Evolutionary conservation across 2,113 vertebrate species (phyloP), one percentile per base, ranked within the genome.

Genomic region (Gymnarchus niloticus): DNA sequence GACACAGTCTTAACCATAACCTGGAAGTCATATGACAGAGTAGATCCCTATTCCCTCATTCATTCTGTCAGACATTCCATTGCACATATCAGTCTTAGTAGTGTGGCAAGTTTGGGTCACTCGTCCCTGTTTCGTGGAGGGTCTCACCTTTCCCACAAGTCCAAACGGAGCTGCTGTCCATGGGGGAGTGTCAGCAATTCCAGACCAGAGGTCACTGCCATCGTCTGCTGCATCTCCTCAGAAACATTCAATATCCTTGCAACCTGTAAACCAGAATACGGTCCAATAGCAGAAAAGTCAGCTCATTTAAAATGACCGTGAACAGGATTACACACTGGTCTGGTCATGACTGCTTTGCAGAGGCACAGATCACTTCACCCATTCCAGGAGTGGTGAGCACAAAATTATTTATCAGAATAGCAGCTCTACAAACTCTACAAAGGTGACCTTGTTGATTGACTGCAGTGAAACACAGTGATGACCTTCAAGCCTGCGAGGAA

Each of bases 141-240:
- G 17, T 82, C 88, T 14, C 92, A 97, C 98, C 98, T 96, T 96
- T 99, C 98, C 88, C 99, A 92, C 88, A 99, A 94, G 94, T 99
- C 98, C 10, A 96, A 94, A 84, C 98, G 94, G 48, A 99, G 94
- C 91, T 96, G 96, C 83, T 96, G 96, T 81, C 98, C 98, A 0
- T 99, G 98, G 59, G 97, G 97, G 86, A 99, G 93, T 23, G 98
- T 99, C 85, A 99, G 95, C 83, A 99, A 94, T 93, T 99, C 98
- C 95, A 96, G 92, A 87, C 97, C 98, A 0, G 96, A 99, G 88
- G 93, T 95, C 87, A 98, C 97, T 86, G 97, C 97, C 97, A 99
- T 99, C 90, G 94, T 96, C 92, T 90, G 94, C 93, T 96, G 95
- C 94, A 94, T 94, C 91, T 99, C 96, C 6, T 91, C 92, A 0